Base-by-base conservation (phyloP, 1,140 invertebrate species). In the Aphaenogaster ashmeadi region DNA sequence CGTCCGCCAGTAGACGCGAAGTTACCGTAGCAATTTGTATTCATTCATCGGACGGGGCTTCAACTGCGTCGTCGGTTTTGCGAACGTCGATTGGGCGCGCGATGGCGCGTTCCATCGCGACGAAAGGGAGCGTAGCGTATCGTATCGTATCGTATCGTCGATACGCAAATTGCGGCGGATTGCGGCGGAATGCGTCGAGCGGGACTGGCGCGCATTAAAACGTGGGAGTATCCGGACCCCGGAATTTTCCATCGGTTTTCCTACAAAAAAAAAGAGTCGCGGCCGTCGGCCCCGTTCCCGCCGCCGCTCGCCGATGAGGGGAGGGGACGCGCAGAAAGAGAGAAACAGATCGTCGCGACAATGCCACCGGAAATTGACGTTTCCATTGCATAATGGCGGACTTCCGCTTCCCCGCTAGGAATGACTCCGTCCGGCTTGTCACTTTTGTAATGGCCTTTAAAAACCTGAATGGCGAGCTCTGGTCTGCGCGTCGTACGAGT, bases 311-410 rank as follows among this genome's bases (percentile, higher is more conserved):
- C 3, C 67, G 2, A 15, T 36, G 44, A 44, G 78, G 66, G 84
- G 58, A 64, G 52, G 72, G 36, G 71, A 74, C 64, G 81, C 52
- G 62, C 52, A 71, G 86, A 92, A 88, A 91, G 89, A 89, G 90
- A 91, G 88, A 87, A 75, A 89, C 89, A 90, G 79, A 91, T 86
- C 79, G 84, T 86, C 85, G 88, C 88, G 89, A 92, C 92, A 91
- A 92, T 93, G 66, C 74, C 87, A 77, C 87, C 92, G 92, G 92
- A 93, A 93, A 93, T 93, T 92, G 92, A 92, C 92, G 91, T 93
- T 93, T 93, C 89, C 90, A 93, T 92, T 93, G 91, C 91, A 91
- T 93, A 93, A 93, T 93, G 88, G 87, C 87, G 85, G 15, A 89
- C 91, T 93, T 93, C 91, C 92, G 91, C 84, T 93, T 92, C 91